Evolutionary conservation across 35 echinoderm and acorn worm species (phyloP).

Genomic region (Diadema setosum): DNA sequence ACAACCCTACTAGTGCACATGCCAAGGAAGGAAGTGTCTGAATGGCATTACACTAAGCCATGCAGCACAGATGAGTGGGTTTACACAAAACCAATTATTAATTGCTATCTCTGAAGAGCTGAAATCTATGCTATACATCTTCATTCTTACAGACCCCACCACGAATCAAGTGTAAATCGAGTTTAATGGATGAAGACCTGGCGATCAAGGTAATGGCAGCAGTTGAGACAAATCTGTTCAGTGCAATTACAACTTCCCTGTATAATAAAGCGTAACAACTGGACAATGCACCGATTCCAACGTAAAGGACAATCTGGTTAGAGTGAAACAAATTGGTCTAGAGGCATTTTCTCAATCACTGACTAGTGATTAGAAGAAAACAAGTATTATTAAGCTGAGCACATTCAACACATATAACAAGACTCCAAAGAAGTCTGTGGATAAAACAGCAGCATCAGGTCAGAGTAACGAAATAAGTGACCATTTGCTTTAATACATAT

Average conservation of each 20-base stretch:
- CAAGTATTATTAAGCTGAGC: neutral
- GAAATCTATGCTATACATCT: neutral
- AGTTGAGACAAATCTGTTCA: neutral
- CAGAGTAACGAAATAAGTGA: neutral
- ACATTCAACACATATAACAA: constrained; percentile 21
- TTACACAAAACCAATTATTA: neutral
- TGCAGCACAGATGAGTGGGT: neutral
- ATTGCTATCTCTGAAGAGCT: neutral
- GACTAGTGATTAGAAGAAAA: neutral
- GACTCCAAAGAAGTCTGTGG: neutral
- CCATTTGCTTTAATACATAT: neutral
- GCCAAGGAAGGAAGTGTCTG: constrained; percentile 32
- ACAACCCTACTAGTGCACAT: constrained; percentile 18
- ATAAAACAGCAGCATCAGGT: neutral
- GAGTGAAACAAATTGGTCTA: neutral
- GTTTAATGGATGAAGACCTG: neutral
- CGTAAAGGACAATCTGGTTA: neutral
- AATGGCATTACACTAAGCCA: neutral
- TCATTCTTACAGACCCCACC: neutral
- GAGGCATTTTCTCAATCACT: neutral
- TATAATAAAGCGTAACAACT: neutral
- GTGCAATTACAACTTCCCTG: neutral
- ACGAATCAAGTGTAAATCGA: neutral
- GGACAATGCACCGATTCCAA: neutral
- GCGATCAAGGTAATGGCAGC: neutral